A percentile compares a stretch with the other conserved stretches of the same genome.
phyloP scores from a whole-genome alignment of 2,113 vertebrate species.

The Acanthisitta chloris region DNA sequence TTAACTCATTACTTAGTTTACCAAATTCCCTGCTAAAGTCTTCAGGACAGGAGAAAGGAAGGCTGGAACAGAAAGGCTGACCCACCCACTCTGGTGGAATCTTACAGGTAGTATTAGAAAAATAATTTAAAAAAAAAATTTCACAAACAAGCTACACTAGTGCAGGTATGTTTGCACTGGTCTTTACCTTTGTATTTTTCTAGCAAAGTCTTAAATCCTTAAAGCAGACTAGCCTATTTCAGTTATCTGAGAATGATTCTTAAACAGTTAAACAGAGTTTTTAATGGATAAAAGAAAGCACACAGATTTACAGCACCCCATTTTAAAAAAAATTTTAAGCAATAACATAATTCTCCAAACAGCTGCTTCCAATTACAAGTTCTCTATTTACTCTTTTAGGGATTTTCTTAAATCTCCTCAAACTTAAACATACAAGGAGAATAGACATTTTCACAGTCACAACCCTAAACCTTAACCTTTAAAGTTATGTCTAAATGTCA shows the following conservation, averaged over 20 bases:
- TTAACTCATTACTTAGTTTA: background rate
- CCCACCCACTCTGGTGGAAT: background rate
- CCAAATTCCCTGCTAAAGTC: background rate
- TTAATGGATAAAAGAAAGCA: background rate
- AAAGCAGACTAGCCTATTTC: background rate
- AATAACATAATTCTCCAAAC: background rate
- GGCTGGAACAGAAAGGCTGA: background rate
- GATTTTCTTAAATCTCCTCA: slow-evolving; percentile 1
- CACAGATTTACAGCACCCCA: background rate
- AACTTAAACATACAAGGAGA: background rate
- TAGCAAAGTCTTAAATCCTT: background rate
- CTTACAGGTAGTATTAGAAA: background rate
- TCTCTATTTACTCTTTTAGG: background rate
- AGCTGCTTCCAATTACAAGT: slow-evolving; percentile 1
- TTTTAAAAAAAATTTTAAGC: background rate
- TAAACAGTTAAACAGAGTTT: background rate
- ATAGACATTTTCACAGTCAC: background rate
- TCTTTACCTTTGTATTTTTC: background rate
- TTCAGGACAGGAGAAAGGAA: background rate
- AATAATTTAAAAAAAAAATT: background rate
- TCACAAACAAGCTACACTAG: background rate
- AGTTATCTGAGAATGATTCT: background rate
- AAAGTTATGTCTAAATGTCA: background rate
- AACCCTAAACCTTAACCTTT: background rate
- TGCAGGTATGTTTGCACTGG: background rate